Percentiles rank a stretch among this genome's conserved stretches.
Conservation (phyloP, 2,113 vertebrate genomes). For the Manacus vitellinus region DNA sequence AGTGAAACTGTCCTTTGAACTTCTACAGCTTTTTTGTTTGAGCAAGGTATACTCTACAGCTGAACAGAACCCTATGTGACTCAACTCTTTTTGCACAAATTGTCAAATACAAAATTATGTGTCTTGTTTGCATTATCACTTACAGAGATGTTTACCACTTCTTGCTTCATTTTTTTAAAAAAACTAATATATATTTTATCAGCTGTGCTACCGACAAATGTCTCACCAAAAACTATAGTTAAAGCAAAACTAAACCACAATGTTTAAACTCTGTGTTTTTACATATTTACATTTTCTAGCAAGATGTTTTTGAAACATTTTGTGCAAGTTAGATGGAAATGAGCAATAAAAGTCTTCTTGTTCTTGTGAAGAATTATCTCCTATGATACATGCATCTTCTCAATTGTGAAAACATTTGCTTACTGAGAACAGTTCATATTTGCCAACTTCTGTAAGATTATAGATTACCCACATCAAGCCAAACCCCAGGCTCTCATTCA, state of each 20-base stretch:
- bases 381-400: conserved; percentile 11
- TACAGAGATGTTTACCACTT: neutral
- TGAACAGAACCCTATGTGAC: neutral
- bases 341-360: conserved; percentile 17
- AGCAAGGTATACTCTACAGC: neutral
- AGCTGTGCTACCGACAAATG: neutral
- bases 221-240: neutral
- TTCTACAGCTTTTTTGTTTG: neutral
- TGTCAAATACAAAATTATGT: neutral
- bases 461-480: neutral
- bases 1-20: neutral
- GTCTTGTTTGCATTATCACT: neutral
- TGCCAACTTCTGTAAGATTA: neutral
- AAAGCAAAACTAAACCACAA: neutral
- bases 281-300: neutral
- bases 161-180: neutral
- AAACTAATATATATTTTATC: neutral
- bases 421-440: conserved; percentile 1
- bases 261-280: neutral
- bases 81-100: neutral
- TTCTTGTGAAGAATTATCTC: conserved; percentile 21
- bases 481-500: neutral
- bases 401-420: conserved; percentile 42
- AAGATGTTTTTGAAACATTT: conserved; percentile 28
- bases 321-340: conserved; percentile 46